Conservation (phyloP, 2,113 vertebrate genomes). For the Pandion haliaetus region DNA sequence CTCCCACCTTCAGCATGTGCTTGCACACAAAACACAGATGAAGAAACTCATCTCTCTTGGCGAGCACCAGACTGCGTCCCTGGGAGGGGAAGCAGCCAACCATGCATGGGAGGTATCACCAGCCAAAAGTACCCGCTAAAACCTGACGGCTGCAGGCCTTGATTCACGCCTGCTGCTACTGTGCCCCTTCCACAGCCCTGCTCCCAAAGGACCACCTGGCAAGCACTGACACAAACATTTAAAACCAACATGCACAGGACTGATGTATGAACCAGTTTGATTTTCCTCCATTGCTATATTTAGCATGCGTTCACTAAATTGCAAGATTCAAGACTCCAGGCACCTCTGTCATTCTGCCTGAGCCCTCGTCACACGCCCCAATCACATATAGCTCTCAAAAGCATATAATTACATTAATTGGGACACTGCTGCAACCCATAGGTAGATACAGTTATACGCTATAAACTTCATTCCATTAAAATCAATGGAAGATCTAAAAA, state of each 20-base stretch:
- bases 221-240: background rate
- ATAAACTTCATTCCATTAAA: background rate
- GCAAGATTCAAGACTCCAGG: background rate
- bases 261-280: fast-evolving
- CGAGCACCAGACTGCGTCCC: fast-evolving
- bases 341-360: background rate
- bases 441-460: background rate
- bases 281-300: background rate
- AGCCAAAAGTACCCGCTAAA: background rate
- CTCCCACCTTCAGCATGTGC: background rate
- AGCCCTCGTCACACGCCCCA: background rate
- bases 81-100: background rate
- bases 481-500: background rate
- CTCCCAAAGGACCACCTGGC: background rate
- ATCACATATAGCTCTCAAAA: background rate
- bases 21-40: background rate
- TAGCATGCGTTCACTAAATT: fast-evolving
- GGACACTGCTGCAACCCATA: background rate
- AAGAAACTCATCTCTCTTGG: background rate
- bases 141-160: background rate
- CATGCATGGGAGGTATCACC: background rate
- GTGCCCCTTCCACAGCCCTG: too few species aligned
- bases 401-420: background rate
- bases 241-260: background rate
- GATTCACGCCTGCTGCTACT: background rate